Conservation (phyloP, 1,140 invertebrate genomes). For the Teleopsis dalmanni region DNA sequence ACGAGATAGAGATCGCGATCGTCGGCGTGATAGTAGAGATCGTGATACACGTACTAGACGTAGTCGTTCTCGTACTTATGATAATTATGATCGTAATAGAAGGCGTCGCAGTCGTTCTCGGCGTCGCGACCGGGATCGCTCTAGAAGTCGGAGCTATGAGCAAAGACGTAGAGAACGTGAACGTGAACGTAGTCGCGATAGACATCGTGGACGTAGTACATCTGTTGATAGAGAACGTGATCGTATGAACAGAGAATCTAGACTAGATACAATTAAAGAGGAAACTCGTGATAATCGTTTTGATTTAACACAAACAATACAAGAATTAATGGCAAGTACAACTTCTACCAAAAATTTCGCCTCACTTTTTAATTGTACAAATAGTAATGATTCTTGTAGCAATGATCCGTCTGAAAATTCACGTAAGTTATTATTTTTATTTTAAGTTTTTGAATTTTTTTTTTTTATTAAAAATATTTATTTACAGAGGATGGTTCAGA, state of each 20-base stretch:
- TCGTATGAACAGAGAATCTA: conserved; percentile 33
- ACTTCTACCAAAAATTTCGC: conserved; percentile 48
- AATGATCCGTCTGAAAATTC: conserved; percentile 35
- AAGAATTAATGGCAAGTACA: conserved; percentile 43
- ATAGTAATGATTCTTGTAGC: conserved; percentile 43
- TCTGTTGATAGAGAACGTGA: conserved; percentile 48
- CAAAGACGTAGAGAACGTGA: conserved; percentile 42
- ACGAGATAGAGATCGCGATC: conserved; percentile 23
- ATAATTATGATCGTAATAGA: conserved; percentile 32
- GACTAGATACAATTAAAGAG: conserved; percentile 32
- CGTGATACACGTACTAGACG: conserved; percentile 45
- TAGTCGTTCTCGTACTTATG: conserved; percentile 38
- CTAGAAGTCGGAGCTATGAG: conserved; percentile 28
- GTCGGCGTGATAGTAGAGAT: conserved; percentile 36
- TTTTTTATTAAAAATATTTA: background rate
- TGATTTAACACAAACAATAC: conserved; percentile 39
- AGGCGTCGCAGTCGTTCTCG: conserved; percentile 40
- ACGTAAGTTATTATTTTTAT: conserved; percentile 16
- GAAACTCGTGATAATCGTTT: conserved; percentile 32
- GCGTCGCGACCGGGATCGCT: conserved; percentile 30
- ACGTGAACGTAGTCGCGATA: conserved; percentile 42
- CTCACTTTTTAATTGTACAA: conserved; percentile 42
- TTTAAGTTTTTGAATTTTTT: background rate
- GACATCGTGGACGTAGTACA: conserved; percentile 46
- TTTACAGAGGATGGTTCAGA: conserved; percentile 34